phyloP scores from a whole-genome alignment of 1,140 invertebrate genomes.

The Marisa cornuarietis region DNA sequence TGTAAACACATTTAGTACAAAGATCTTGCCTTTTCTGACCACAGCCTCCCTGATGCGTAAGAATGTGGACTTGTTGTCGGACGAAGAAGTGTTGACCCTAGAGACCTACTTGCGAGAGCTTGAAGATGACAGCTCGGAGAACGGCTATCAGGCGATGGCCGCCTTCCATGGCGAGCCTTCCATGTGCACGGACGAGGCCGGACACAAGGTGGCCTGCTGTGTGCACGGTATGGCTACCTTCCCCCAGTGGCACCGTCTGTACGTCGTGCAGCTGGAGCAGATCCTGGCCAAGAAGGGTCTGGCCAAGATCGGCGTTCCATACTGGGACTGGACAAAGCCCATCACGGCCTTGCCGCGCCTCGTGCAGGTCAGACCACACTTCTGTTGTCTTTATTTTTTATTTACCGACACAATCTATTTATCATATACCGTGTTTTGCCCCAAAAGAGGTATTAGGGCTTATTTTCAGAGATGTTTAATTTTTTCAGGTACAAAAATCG shows the following conservation, averaged over 20 bases:
- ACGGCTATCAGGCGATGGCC: constrained; percentile 4
- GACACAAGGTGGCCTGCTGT: constrained; percentile 27
- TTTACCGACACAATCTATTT: too few relatives aligned
- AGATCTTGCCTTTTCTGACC: not conserved
- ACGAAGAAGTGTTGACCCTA: not conserved
- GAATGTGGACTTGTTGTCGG: constrained; percentile 6
- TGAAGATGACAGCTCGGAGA: not conserved
- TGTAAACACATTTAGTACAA: too few relatives aligned
- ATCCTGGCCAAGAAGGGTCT: constrained; percentile 8
- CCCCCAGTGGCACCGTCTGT: constrained; percentile 38
- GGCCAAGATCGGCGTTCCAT: constrained; percentile 29
- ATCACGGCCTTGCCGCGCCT: constrained; percentile 23
- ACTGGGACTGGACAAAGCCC: constrained; percentile 39
- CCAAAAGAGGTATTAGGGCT: too few relatives aligned
- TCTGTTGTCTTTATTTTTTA: not conserved
- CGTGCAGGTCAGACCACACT: constrained; percentile 7
- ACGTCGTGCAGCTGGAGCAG: constrained; percentile 30
- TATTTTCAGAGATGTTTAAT: too few relatives aligned
- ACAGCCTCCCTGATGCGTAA: constrained; percentile 11
- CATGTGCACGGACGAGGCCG: not conserved
- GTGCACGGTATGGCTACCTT: constrained; percentile 33
- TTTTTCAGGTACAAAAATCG: too few relatives aligned
- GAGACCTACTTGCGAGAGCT: not conserved
- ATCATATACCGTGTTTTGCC: too few relatives aligned
- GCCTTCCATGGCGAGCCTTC: constrained; percentile 15